Conservation (phyloP, 1,140 invertebrate genomes). For the Episyrphus balteatus region DNA sequence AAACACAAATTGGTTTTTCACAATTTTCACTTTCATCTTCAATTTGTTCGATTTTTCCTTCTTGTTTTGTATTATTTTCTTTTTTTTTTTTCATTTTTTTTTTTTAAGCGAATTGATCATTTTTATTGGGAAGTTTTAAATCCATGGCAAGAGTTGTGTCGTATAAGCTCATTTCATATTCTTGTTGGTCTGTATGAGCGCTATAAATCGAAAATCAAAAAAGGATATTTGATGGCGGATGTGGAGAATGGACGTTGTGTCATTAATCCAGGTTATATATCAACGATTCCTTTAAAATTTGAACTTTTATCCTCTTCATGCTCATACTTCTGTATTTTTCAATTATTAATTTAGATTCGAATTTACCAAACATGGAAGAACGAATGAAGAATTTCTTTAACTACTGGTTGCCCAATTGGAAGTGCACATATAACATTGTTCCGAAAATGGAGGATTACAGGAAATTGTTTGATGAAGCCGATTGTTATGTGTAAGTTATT, state of each 20-base stretch:
- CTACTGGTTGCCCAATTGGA: conserved; percentile 28
- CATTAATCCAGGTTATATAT: conserved; percentile 19
- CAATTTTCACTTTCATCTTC: not conserved
- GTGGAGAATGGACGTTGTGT: conserved; percentile 15
- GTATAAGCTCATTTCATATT: conserved; percentile 24
- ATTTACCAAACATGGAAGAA: conserved; percentile 25
- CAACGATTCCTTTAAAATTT: not conserved
- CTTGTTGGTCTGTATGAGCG: conserved; percentile 19
- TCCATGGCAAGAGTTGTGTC: conserved; percentile 21
- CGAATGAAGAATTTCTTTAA: conserved; percentile 25
- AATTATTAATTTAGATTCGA: conserved; percentile 11
- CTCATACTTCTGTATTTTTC: not conserved
- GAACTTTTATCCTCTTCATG: not conserved
- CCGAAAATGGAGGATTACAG: conserved; percentile 22
- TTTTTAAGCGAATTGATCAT: conserved; percentile 24
- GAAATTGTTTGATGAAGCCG: conserved; percentile 15
- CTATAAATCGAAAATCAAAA: conserved; percentile 14
- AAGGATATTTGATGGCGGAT: conserved; percentile 19
- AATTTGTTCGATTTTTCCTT: not conserved
- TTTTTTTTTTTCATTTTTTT: not conserved
- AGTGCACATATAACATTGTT: conserved; percentile 15
- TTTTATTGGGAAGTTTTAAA: conserved; percentile 29
- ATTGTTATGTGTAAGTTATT: conserved; percentile 27
- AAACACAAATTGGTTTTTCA: too few species aligned
- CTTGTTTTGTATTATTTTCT: not conserved